phyloP scores from a whole-genome alignment of 2,113 vertebrate genomes.

The Halichoerus grypus region DNA sequence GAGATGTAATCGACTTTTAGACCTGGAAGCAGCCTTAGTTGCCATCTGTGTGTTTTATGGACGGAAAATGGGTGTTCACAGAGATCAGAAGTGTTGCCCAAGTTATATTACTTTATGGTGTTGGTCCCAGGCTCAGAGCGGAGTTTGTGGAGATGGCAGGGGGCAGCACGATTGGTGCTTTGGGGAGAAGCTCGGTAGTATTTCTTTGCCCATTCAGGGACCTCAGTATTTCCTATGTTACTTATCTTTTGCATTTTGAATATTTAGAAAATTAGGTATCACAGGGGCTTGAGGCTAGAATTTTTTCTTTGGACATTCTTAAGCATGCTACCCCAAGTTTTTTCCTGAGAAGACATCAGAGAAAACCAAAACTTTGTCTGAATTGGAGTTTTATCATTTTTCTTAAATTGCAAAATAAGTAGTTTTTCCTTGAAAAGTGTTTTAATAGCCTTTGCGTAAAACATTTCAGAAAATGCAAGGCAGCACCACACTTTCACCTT shows the following conservation, averaged over 20 bases:
- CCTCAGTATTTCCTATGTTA: not conserved
- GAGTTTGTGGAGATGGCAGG: not conserved
- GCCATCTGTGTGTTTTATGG: not conserved
- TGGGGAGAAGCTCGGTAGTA: not conserved
- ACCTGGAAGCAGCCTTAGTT: not conserved
- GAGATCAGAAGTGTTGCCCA: not conserved
- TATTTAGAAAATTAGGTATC: not conserved
- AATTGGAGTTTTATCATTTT: constrained; percentile 9
- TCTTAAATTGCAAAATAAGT: not conserved
- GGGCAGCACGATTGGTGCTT: not conserved
- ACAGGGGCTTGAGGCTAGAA: not conserved
- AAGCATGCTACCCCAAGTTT: not conserved
- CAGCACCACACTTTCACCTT: not conserved
- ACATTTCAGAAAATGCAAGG: not conserved
- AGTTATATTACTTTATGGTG: not conserved
- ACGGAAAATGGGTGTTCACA: not conserved
- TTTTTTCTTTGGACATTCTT: not conserved
- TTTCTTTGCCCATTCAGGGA: not conserved
- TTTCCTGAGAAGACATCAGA: not conserved
- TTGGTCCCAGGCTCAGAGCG: not conserved
- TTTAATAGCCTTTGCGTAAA: not conserved
- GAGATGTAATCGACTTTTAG: not conserved
- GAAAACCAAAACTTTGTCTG: not conserved
- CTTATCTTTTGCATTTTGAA: constrained; percentile 44
- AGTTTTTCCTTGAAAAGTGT: not conserved